Conservation (phyloP, 2,888 invertebrate genomes). For the Dexiosoma caninum region DNA sequence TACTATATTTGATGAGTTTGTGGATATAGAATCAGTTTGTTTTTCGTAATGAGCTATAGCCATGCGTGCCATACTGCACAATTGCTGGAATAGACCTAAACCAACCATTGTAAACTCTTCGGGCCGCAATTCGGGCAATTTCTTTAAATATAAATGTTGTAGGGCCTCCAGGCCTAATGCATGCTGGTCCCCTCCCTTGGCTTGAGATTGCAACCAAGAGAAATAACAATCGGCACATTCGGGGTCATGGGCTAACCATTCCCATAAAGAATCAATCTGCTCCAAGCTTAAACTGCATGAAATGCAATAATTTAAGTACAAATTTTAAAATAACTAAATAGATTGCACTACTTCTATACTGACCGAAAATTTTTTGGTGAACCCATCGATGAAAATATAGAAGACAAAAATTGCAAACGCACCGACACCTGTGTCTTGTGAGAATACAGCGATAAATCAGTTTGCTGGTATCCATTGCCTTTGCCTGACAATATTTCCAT, state of each 20-base stretch:
- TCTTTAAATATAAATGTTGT: constrained; percentile 91
- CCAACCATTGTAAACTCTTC: constrained; percentile 95
- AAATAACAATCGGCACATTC: constrained; percentile 95
- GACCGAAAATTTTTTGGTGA: constrained; percentile 92
- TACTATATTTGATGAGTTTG: constrained; percentile 81
- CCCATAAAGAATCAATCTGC: constrained; percentile 95
- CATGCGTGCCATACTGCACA: constrained; percentile 91
- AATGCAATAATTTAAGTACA: background rate
- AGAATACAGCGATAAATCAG: constrained; percentile 80
- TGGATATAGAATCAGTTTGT: constrained; percentile 72
- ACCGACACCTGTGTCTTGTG: constrained; percentile 95
- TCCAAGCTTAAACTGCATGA: constrained; percentile 84
- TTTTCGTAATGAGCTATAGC: constrained; percentile 85
- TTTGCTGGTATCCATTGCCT: constrained; percentile 66
- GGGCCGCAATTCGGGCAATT: constrained; percentile 91
- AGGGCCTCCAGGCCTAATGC: constrained; percentile 92
- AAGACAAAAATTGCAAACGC: constrained; percentile 92
- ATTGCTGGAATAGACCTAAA: constrained; percentile 92
- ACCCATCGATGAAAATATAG: constrained; percentile 92
- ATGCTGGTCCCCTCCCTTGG: constrained; percentile 94
- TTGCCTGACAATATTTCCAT: constrained; percentile 73
- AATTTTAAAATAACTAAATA: background rate
- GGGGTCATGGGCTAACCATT: constrained; percentile 89
- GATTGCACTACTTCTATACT: constrained; percentile 63
- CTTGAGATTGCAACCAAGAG: constrained; percentile 94